These are phyloP conservation scores for Odontomachus brunneus DNA, from an alignment of 1,140 invertebrate genomes.

Conservation along the genomic window DNA sequence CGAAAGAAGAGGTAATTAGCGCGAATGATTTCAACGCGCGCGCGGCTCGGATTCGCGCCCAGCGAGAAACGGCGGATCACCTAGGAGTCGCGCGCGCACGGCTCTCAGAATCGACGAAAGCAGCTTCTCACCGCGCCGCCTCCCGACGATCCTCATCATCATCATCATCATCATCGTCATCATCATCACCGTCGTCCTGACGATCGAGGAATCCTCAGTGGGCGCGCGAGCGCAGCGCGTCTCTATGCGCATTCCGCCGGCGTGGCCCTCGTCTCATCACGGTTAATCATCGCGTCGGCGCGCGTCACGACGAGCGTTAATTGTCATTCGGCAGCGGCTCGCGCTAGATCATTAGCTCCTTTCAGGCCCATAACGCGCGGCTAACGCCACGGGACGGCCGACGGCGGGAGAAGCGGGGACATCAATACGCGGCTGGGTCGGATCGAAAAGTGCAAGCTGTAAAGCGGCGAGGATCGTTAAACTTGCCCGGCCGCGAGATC, in stretches of 20 bases:
- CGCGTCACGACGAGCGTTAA: conserved; percentile 68
- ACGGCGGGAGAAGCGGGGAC: conserved; percentile 41
- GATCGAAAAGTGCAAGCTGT: conserved; percentile 71
- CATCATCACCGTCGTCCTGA: conserved; percentile 25
- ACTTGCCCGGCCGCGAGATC: conserved; percentile 51
- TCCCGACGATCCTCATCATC: no score
- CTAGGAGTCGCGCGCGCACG: background rate
- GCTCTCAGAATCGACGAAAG: background rate
- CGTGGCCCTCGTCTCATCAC: conserved; percentile 69
- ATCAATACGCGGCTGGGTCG: conserved; percentile 48
- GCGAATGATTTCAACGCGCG: background rate
- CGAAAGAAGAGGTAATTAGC: conserved; percentile 1
- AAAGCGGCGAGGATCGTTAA: conserved; percentile 60
- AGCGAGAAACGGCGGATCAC: background rate
- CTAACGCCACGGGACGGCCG: conserved; percentile 42
- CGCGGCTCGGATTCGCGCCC: no score
- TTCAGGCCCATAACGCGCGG: conserved; percentile 60
- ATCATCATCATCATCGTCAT: no score
- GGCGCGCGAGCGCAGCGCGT: conserved; percentile 37
- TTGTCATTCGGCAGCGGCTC: conserved; percentile 71
- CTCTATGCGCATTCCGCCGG: conserved; percentile 72
- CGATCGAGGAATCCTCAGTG: conserved; percentile 46
- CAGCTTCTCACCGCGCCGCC: conserved; percentile 28
- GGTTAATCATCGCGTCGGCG: conserved; percentile 69
- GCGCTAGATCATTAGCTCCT: conserved; percentile 73